Evolutionary conservation across 92 coral and sea anemone genomes (phyloP), one percentile per base, ranked within the genome.

Genomic region (Pocillopora grandis): DNA sequence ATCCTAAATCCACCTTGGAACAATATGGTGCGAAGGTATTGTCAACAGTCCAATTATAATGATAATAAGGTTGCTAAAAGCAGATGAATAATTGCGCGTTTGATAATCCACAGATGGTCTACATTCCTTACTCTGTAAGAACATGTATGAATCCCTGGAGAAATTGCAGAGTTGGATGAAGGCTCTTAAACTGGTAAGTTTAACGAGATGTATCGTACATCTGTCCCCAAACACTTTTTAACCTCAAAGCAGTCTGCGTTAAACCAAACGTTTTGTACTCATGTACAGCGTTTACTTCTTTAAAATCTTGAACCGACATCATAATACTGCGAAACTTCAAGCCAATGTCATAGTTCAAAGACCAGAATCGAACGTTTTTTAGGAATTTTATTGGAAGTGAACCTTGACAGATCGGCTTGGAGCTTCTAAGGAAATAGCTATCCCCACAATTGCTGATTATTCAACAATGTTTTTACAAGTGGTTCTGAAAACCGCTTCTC

Each of bases 1-100:
- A 59, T 64, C 66, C 20, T 52, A 66, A 80, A 68, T 70, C 59
- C 65, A 55, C 55, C 58, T 76, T 67, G 67, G 75, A 21, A 58
- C 76, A 68, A 80, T 81, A 71, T 81, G 36, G 52, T 19, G 58
- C 62, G 31, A 33, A 81, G 76, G 77, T 59, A 33, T 71, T 70
- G 85, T 71, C 85, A 81, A 81, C 85, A 58, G 71, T 58, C 68
- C 60, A 14, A 81, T 81, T 81, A 71, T 81, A 69, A 81, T 81
- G 85, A 31, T 81, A 81, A 81, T 81, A 31, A 33, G 60, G 68
- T 77, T 61, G 21, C 77, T 68, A 70, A 81, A 71, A 70, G 58
- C 71, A 63, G 85, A 60, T 61, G 65, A 65, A 33, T 58, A 58
- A 81, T 81, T 81, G 77, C 36, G 61, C 13, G 12, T 17, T 69